phyloP scores from a whole-genome alignment of 2,888 invertebrate genomes.

The Melipona bicolor region DNA sequence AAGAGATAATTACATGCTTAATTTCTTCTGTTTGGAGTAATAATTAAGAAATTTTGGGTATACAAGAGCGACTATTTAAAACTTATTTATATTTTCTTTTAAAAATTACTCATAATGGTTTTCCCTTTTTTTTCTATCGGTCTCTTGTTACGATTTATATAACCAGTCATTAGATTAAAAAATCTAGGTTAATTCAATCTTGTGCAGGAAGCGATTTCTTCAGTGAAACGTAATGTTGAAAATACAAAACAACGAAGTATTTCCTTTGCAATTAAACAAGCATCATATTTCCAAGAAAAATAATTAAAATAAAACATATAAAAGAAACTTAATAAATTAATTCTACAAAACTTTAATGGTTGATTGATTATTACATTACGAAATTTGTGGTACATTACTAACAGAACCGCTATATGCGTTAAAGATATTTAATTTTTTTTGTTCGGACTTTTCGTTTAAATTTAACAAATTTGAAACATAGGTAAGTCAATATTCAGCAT shows the following conservation, averaged over 20 bases:
- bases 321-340: not conserved
- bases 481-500: too few relatives aligned
- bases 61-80: not conserved
- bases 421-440: too few relatives aligned
- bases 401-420: too few relatives aligned
- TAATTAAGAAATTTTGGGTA: not conserved
- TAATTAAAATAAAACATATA: not conserved
- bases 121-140: not conserved
- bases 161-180: not conserved
- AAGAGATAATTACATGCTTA: constrained; percentile 16
- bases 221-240: not conserved
- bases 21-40: not conserved
- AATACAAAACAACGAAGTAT: not conserved
- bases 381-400: not conserved
- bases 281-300: not conserved
- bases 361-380: too few relatives aligned
- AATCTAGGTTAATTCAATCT: not conserved
- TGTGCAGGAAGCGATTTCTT: not conserved
- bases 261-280: not conserved
- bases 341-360: not conserved
- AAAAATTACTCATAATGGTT: not conserved
- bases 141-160: not conserved
- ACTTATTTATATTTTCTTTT: not conserved
- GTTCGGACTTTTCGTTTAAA: too few relatives aligned
- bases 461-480: too few relatives aligned